phyloP scores from a whole-genome alignment of 2,888 invertebrate species.

The Phengaris alcon region DNA sequence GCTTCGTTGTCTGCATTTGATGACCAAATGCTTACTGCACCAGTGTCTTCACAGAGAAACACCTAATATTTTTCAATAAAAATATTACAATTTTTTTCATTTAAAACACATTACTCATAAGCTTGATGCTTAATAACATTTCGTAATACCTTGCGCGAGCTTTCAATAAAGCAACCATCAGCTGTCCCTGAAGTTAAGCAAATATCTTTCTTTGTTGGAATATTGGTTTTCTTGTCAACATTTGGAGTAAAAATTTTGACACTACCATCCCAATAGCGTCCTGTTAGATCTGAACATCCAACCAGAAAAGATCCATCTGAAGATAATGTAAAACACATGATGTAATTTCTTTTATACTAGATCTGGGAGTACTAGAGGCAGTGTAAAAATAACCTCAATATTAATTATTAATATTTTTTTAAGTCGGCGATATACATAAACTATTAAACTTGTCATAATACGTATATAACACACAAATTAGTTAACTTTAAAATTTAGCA shows the following conservation, averaged over 20 bases:
- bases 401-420: background rate
- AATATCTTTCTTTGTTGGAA: conserved; percentile 53
- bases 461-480: conserved; percentile 14
- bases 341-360: background rate
- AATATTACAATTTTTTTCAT: background rate
- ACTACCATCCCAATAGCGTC: conserved; percentile 72
- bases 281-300: conserved; percentile 71
- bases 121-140: background rate
- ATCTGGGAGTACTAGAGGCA: background rate
- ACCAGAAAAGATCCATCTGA: conserved; percentile 66
- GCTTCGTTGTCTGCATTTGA: conserved; percentile 46
- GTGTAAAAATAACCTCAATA: conserved; percentile 1
- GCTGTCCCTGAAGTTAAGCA: conserved; percentile 59
- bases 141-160: conserved; percentile 55
- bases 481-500: background rate
- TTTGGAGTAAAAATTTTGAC: conserved; percentile 55
- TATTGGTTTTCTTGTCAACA: conserved; percentile 46
- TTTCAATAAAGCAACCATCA: conserved; percentile 67
- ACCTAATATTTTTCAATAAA: conserved; percentile 47
- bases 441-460: background rate
- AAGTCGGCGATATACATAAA: background rate
- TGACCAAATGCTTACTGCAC: conserved; percentile 64
- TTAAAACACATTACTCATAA: too few relatives aligned
- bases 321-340: conserved; percentile 14
- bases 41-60: conserved; percentile 70